Percentiles rank a stretch among this genome's conserved stretches.
Conservation (phyloP, 2,888 invertebrate genomes). For the Latheticus oryzae region DNA sequence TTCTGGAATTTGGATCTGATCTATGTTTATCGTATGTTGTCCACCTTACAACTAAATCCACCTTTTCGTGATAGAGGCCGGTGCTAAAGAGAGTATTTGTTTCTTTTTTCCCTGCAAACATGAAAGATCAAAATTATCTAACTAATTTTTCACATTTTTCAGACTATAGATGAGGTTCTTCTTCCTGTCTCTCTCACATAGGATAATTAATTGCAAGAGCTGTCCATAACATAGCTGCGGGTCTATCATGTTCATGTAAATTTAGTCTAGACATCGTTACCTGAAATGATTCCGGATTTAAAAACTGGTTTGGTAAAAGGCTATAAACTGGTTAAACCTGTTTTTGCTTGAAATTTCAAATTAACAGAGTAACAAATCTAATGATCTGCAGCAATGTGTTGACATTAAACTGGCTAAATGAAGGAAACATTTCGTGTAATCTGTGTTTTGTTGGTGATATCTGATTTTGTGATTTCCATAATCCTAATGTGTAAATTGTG, state of each 20-base stretch:
- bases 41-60: slow-evolving; percentile 16
- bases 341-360: slow-evolving; percentile 1
- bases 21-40: slow-evolving; percentile 20
- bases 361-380: slow-evolving; percentile 9
- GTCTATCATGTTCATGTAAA: no score
- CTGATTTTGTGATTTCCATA: slow-evolving; percentile 1
- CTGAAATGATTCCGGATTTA: no score
- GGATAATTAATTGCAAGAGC: slow-evolving; percentile 22
- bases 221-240: slow-evolving; percentile 23
- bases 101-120: slow-evolving; percentile 1
- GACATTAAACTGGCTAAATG: slow-evolving; percentile 12
- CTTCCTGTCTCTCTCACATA: no score
- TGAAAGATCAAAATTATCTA: no score
- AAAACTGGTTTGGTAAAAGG: background rate
- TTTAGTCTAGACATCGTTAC: no score
- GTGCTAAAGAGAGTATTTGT: slow-evolving; percentile 18
- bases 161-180: slow-evolving; percentile 9
- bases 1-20: slow-evolving; percentile 18
- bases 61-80: background rate
- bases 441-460: slow-evolving; percentile 13
- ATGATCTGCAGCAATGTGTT: slow-evolving; percentile 14
- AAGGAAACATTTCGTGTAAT: slow-evolving; percentile 17
- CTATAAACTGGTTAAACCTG: background rate
- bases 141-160: slow-evolving; percentile 18
- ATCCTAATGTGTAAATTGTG: slow-evolving; percentile 6